These are phyloP conservation scores for Myotis findleyi DNA, from an alignment of 2,797 vertebrate species.

Conservation along the genomic window DNA sequence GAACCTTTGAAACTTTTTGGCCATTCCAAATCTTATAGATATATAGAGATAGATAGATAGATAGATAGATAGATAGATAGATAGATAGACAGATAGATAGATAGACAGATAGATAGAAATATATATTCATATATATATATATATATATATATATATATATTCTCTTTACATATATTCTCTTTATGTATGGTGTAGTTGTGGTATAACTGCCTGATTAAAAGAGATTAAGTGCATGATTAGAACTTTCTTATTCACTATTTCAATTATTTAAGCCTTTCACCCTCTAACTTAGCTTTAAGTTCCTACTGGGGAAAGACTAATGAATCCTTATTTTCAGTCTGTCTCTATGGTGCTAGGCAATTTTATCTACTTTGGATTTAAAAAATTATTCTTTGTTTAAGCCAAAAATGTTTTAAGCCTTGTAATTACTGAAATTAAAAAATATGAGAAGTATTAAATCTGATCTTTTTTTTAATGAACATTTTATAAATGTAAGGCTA, in stretches of 20 bases:
- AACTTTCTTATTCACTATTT: not conserved
- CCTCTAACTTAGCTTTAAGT: not conserved
- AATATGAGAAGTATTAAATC: not conserved
- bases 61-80: not conserved
- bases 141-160: not conserved
- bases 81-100: no score
- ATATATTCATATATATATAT: no score
- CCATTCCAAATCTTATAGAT: not conserved
- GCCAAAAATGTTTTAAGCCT: constrained; percentile 28
- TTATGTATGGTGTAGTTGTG: not conserved
- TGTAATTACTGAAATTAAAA: not conserved
- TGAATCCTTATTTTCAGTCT: not conserved
- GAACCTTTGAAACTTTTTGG: constrained; percentile 38
- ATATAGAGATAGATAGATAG: not conserved
- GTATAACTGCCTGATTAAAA: not conserved
- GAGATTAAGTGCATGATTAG: not conserved
- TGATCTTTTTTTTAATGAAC: not conserved
- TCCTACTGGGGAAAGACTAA: not conserved
- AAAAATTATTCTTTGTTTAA: constrained; percentile 40
- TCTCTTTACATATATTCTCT: not conserved
- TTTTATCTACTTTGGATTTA: constrained; percentile 28
- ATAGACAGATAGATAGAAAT: not conserved
- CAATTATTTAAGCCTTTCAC: not conserved
- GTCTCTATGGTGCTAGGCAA: not conserved
- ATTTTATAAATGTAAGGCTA: not conserved